Base-by-base conservation (phyloP, 2,113 vertebrate species). In the Chamaetylas fuelleborni region DNA sequence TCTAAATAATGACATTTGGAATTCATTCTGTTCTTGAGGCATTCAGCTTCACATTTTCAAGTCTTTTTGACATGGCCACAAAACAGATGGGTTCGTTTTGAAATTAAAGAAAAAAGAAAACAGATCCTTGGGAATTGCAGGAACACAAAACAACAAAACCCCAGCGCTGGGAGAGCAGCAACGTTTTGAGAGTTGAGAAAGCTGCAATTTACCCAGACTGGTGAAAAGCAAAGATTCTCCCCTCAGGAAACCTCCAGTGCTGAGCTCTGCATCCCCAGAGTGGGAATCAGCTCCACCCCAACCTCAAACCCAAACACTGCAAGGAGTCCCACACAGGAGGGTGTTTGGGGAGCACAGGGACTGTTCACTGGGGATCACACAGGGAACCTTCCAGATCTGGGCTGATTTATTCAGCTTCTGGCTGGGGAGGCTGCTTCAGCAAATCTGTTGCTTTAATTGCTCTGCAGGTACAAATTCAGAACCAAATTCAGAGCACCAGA, bases 81-180 rank as follows among this genome's bases (percentile, higher is more conserved):
- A 84, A 95, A 26, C 93, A 96, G 73, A 93, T 93, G 86, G 64
- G 81, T 16, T 92, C 36, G 1, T 67, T 97, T 91, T 69, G n/a
- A 57, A 87, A 79, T 25, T 11, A 42, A 73, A 69, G 23, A 42
- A 72, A 73, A 91, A 73, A 86, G 51, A 24, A 82, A 92, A 56
- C 47, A 92, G 57, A 81, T 79, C 82, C 70, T 53, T 64, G 74
- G 84, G 87, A 89, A 84, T 1, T 61, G 61, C 40, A 67, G 60
- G 61, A 62, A 88, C 36, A 89, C 43, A 38, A 80, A 92, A 42
- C 62, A 85, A 92, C 86, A 38, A 72, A 50, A 14, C 2, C 36
- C 24, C n/a, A 33, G 54, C 1, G 6, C 8, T 53, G 60, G n/a
- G 42, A 86, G 71, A 92, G 33, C 56, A 83, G 91, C 58, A 82